phyloP scores from a whole-genome alignment of 2,113 vertebrate genomes.

The Poeciliopsis retropinna region DNA sequence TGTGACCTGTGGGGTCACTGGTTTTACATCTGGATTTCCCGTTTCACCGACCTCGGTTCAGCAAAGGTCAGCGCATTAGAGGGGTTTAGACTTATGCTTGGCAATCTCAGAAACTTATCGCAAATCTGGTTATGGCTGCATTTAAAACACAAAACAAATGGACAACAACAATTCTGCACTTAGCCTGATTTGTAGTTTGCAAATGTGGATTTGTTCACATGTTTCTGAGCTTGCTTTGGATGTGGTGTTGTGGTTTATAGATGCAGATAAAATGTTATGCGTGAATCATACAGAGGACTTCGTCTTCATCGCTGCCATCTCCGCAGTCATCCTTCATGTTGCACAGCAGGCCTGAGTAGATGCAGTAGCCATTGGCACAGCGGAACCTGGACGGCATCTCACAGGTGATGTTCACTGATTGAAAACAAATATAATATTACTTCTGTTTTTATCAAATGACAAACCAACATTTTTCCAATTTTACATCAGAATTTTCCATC shows the following conservation, averaged over 20 bases:
- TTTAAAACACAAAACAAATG: constrained; percentile 11
- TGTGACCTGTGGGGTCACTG: constrained; percentile 24
- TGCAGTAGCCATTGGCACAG: constrained; percentile 74
- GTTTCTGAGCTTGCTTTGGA: neutral
- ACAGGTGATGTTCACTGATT: constrained; percentile 71
- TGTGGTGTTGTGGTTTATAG: neutral
- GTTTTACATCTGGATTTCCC: constrained; percentile 49
- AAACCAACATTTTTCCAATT: neutral
- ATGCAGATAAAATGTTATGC: neutral
- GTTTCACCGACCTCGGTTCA: constrained; percentile 28
- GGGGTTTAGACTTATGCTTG: constrained; percentile 39
- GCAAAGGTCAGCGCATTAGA: constrained; percentile 46
- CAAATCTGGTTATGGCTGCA: constrained; percentile 18
- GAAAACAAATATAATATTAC: constrained; percentile 13
- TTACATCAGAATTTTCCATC: too few species aligned
- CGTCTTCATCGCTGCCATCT: constrained; percentile 74
- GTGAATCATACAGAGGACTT: constrained; percentile 68
- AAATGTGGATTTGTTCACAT: neutral
- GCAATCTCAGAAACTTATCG: constrained; percentile 26
- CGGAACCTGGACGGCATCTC: constrained; percentile 74
- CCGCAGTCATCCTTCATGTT: constrained; percentile 77
- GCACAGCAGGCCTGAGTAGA: constrained; percentile 71
- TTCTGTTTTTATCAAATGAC: neutral
- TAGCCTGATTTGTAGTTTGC: neutral
- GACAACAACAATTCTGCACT: neutral